A percentile compares a stretch with the other conserved stretches of the same genome.
Conservation (phyloP, 2,888 invertebrate species). For the Hypselothyrea guttata region DNA sequence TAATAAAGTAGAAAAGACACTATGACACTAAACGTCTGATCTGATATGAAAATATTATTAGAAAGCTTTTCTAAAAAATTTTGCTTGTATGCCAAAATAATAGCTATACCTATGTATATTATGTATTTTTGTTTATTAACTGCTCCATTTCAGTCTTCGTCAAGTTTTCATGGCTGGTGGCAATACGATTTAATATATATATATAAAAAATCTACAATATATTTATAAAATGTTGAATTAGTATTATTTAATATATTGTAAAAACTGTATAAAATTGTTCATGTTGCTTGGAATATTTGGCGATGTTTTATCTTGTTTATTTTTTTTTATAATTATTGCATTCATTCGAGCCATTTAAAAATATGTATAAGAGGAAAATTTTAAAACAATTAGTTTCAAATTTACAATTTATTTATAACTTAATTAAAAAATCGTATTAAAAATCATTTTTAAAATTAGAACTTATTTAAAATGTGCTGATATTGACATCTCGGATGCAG, state of each 20-base stretch:
- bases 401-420: constrained; percentile 28
- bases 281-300: constrained; percentile 70
- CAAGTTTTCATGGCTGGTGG: constrained; percentile 64
- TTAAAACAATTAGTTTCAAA: constrained; percentile 44
- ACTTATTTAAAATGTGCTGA: constrained; percentile 12
- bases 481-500: constrained; percentile 65
- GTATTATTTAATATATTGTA: constrained; percentile 43
- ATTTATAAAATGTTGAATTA: constrained; percentile 69
- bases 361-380: neutral
- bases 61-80: constrained; percentile 56
- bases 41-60: constrained; percentile 55
- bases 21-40: constrained; percentile 55
- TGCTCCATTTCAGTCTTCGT: constrained; percentile 68
- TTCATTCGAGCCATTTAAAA: neutral
- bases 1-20: constrained; percentile 25
- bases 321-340: constrained; percentile 11
- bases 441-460: constrained; percentile 32
- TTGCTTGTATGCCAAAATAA: constrained; percentile 5
- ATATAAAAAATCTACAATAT: constrained; percentile 58
- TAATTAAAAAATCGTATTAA: constrained; percentile 23
- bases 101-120: constrained; percentile 14
- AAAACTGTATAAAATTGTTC: constrained; percentile 54
- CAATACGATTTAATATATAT: constrained; percentile 60
- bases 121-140: constrained; percentile 48
- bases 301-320: constrained; percentile 42